Evolutionary conservation across 2,888 invertebrate genomes (phyloP).

Genomic region (Vesta saturnalis): DNA sequence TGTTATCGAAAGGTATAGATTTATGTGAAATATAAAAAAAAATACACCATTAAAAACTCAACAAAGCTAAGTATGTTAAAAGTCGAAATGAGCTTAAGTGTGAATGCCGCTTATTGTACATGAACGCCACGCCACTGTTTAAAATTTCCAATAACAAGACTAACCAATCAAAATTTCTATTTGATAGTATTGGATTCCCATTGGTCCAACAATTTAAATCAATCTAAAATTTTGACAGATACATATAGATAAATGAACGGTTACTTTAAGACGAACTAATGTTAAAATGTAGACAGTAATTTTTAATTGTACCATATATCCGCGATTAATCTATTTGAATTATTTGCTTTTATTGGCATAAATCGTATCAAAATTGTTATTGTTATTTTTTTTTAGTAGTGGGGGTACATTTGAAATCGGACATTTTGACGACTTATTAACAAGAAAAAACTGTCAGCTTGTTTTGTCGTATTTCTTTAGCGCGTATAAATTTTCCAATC

Average conservation of each 20-base stretch:
- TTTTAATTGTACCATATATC: background rate
- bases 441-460: constrained; percentile 9
- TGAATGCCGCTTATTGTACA: background rate
- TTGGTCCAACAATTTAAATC: constrained; percentile 47
- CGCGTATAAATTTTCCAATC: too few species aligned
- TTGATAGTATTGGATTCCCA: constrained; percentile 1
- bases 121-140: constrained; percentile 18
- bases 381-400: constrained; percentile 10
- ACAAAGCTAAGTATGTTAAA: too few species aligned
- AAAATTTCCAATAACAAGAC: background rate
- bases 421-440: constrained; percentile 40
- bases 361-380: background rate
- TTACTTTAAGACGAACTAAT: constrained; percentile 30
- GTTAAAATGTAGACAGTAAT: background rate
- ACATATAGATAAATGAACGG: constrained; percentile 29
- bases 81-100: too few species aligned
- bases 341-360: background rate
- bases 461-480: constrained; percentile 7
- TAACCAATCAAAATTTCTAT: constrained; percentile 19
- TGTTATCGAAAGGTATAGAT: too few species aligned
- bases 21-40: too few species aligned
- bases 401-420: constrained; percentile 41
- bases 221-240: constrained; percentile 46
- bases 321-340: background rate
- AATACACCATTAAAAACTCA: too few species aligned